Base-by-base conservation (phyloP, 1,140 invertebrate genomes). In the Drosophila chauvacae region DNA sequence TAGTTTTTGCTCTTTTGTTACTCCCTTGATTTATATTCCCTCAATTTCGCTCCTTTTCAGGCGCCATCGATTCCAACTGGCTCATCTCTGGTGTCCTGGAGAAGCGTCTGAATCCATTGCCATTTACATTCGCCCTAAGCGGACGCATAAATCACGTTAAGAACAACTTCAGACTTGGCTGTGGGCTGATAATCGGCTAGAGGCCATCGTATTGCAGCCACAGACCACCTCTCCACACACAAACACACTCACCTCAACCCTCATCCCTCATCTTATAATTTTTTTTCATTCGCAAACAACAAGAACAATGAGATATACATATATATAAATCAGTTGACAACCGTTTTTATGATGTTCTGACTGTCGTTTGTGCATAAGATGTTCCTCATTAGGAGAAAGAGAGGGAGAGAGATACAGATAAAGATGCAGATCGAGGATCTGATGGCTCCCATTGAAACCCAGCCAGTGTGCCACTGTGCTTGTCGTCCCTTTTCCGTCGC, bases 11-110 rank as follows among this genome's bases (percentile, higher is more conserved):
- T 44, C n/a, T 44, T 4, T 13, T 37, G 18, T 18, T 44, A 11
- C 10, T 20, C 2, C 7, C 4, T 5, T 16, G 4, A 13, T 47
- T 26, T 26, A 47, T 7, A 47, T 16, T 26, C 5, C 5, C 18
- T 47, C 0, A 45, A 20, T 23, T 47, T 47, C 3, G 20, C 6
- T 26, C 20, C 11, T 4, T 56, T 11, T 35, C 92, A 97, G 97
- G 97, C 85, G 96, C 96, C 91, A 93, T 98, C 44, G 98, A 99
- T 93, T 97, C 97, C 53, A 99, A 99, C 93, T 99, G 98, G 97
- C 97, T 96, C 64, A 96, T 99, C 39, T 97, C 97, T 61, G 98
- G 97, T 2, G 97, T 98, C 2, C 93, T 99, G 77, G 98, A 99
- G 93, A 98, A 99, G 94, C 97, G 97, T 93, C 93, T 99, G 42